phyloP scores from a whole-genome alignment of 2,113 vertebrate genomes.

The Andinoacara biseriatus region DNA sequence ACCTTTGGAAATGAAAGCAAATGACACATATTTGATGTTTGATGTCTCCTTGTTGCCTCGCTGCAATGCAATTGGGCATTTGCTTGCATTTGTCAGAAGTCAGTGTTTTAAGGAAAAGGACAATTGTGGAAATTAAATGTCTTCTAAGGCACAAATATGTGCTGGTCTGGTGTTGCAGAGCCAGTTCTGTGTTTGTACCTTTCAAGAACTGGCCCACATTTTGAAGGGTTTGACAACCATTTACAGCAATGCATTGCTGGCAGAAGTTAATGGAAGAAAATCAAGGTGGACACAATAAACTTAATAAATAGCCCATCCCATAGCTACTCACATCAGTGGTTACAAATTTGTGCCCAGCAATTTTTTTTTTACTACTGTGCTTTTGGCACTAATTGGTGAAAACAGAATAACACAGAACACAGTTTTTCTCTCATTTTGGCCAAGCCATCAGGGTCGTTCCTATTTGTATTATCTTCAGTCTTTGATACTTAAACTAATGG shows the following conservation, averaged over 20 bases:
- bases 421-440: too few relatives aligned
- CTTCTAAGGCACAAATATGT: not conserved
- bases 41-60: not conserved
- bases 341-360: too few relatives aligned
- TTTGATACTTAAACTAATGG: not conserved
- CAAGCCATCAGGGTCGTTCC: too few relatives aligned
- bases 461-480: not conserved
- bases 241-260: not conserved
- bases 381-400: not conserved
- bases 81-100: not conserved
- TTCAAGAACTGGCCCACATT: not conserved
- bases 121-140: rapidly evolving
- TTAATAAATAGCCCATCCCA: not conserved
- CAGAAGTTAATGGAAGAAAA: not conserved
- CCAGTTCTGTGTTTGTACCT: not conserved
- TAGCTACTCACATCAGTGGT: too few relatives aligned
- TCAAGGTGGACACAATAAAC: not conserved
- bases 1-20: not conserved
- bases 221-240: not conserved
- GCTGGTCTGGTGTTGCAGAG: not conserved
- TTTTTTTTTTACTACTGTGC: not conserved
- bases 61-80: not conserved
- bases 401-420: too few relatives aligned
- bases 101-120: not conserved
- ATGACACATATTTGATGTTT: not conserved